Evolutionary conservation across 1,140 invertebrate genomes (phyloP).

Genomic region (Tetramorium alpestre): DNA sequence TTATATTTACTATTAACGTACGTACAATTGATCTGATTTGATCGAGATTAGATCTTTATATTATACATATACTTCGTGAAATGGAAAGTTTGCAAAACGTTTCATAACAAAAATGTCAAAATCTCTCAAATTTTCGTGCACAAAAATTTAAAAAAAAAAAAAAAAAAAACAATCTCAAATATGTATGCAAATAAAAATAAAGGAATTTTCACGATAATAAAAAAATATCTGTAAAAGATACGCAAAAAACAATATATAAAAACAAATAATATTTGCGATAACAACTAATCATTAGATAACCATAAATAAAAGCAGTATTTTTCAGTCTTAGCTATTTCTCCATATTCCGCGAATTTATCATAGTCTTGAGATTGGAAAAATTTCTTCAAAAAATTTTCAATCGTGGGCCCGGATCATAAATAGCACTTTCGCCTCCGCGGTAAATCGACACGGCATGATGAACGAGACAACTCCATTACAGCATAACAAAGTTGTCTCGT

Average conservation of each 20-base stretch:
- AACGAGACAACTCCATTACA: neutral
- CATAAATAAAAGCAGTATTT: neutral
- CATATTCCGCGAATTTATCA: neutral
- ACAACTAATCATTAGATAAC: neutral
- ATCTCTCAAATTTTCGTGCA: neutral
- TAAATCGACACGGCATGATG: conserved; percentile 36
- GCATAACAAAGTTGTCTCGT: conserved; percentile 26
- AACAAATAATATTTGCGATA: neutral
- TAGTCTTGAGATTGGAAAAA: neutral
- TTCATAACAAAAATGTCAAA: neutral
- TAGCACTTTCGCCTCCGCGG: neutral
- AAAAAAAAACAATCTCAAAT: too few relatives aligned
- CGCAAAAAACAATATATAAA: neutral
- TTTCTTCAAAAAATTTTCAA: conserved; percentile 7
- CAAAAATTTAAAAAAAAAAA: neutral
- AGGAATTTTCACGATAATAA: neutral
- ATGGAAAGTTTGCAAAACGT: neutral
- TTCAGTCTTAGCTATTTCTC: neutral
- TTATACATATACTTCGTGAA: neutral
- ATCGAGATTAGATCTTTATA: neutral
- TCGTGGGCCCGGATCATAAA: neutral
- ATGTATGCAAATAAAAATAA: neutral
- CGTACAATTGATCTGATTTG: neutral
- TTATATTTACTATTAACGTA: neutral
- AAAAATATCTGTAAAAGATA: neutral